Evolutionary conservation across 2,888 invertebrate species (phyloP), one percentile per base, ranked within the genome.

Genomic region (Pasiphila rectangulata): DNA sequence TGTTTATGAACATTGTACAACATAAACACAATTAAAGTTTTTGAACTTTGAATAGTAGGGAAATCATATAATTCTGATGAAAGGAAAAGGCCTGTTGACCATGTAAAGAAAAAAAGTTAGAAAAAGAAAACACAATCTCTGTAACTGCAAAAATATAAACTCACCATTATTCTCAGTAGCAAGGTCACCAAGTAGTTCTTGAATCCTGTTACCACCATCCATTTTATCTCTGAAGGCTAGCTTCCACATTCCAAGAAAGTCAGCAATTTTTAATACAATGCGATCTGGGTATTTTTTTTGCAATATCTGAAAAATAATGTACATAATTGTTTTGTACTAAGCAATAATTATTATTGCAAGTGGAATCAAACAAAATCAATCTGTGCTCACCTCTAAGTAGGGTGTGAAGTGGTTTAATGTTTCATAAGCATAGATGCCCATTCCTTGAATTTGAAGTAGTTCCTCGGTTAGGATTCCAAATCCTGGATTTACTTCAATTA

Each of bases 401-500:
- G 73, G 56, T 43, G 83, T 64, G 69, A 93, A 93, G 12, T 86
- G 69, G 12, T 69, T 67, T 43, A 89, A 79, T 4, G 75, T 63
- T 77, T 95, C 95, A 65, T 91, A 92, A 46, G 94, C 64, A 48
- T 92, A 76, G 7, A 94, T 76, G 32, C 79, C 72, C 4, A 84
- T 79, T 16, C 90, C 74, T 10, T 85, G 86, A 54, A 70, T 72
- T 4, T 89, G 66, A 2, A 94, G 71, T 20, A 95, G 67, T 57
- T 92, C 84, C 55, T 85, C 72, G 1, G 93, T 92, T 36, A 94
- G 72, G 12, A 92, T 72, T 0, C 94, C 94, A 27, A 92, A 77
- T 0, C 94, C 94, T 0, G 94, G 92, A 78, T 93, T 93, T 0
- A 93, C 83, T 82, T 95, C 94, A n/a, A 92, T 75, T 9, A 93